phyloP scores from a whole-genome alignment of 1,140 invertebrate species.

The Colletes gigas region DNA sequence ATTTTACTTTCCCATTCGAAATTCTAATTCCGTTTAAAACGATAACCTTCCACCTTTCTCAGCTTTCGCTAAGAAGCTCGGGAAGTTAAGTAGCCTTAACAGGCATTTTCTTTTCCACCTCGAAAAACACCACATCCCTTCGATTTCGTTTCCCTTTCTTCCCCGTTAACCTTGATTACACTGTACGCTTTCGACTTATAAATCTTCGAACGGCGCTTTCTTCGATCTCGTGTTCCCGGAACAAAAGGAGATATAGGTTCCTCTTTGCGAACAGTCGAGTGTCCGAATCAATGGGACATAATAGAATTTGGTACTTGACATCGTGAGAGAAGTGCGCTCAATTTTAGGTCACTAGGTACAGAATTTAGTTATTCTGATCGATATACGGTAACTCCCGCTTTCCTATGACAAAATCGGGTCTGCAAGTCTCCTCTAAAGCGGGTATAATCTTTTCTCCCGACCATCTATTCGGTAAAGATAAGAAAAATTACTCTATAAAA shows the following conservation, averaged over 20 bases:
- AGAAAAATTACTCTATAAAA: no score
- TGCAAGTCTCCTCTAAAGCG: no score
- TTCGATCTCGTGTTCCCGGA: neutral
- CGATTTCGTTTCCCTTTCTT: neutral
- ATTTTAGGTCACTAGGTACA: no score
- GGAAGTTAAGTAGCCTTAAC: neutral
- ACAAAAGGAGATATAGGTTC: neutral
- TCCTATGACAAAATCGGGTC: no score
- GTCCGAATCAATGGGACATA: no score
- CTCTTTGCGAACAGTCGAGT: no score
- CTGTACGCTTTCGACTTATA: neutral
- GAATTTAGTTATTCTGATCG: no score
- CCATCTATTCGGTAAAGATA: no score
- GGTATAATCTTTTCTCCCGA: no score
- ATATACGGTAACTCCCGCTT: no score
- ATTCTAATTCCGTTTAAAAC: conserved; percentile 60
- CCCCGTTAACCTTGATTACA: conserved; percentile 2
- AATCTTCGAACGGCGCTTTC: neutral
- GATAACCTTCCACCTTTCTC: conserved; percentile 26
- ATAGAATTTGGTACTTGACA: no score
- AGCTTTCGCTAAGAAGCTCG: conserved; percentile 1
- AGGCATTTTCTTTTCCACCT: neutral
- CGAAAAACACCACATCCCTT: neutral
- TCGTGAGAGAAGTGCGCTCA: no score
- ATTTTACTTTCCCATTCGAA: conserved; percentile 50